Conservation (phyloP, 2,888 invertebrate genomes). For the Diarsia mendica region DNA sequence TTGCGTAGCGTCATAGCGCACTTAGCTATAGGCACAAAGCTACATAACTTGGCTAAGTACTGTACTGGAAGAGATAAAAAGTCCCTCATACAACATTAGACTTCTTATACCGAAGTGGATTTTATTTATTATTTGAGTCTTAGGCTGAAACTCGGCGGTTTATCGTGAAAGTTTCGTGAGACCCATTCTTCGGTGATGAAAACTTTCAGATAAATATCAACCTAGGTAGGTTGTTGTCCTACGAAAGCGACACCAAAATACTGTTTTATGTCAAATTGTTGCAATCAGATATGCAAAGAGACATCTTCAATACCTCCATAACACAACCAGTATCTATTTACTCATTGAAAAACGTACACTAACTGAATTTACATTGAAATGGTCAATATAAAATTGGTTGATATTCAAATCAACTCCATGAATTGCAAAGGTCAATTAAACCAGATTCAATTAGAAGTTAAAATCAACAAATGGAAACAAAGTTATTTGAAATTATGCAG, state of each 20-base stretch:
- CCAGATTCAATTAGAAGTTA: conserved; percentile 66
- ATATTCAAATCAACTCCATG: conserved; percentile 63
- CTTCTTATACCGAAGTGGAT: conserved; percentile 28
- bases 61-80: conserved; percentile 32
- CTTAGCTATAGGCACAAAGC: background rate
- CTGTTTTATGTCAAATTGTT: conserved; percentile 43
- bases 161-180: conserved; percentile 25
- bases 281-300: conserved; percentile 39
- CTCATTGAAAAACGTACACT: conserved; percentile 41
- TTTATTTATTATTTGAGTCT: conserved; percentile 25
- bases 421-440: conserved; percentile 69
- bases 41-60: conserved; percentile 7
- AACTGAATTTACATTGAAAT: conserved; percentile 43
- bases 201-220: conserved; percentile 30
- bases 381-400: conserved; percentile 55
- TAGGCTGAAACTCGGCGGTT: conserved; percentile 28
- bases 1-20: background rate
- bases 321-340: conserved; percentile 28
- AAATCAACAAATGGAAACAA: conserved; percentile 54
- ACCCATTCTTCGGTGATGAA: conserved; percentile 21
- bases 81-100: conserved; percentile 12
- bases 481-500: conserved; percentile 43
- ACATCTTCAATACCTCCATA: conserved; percentile 21
- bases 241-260: conserved; percentile 19
- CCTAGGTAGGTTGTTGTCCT: background rate